Evolutionary conservation across 1,140 invertebrate genomes (phyloP).

Genomic region (Diploscapter pachys): DNA sequence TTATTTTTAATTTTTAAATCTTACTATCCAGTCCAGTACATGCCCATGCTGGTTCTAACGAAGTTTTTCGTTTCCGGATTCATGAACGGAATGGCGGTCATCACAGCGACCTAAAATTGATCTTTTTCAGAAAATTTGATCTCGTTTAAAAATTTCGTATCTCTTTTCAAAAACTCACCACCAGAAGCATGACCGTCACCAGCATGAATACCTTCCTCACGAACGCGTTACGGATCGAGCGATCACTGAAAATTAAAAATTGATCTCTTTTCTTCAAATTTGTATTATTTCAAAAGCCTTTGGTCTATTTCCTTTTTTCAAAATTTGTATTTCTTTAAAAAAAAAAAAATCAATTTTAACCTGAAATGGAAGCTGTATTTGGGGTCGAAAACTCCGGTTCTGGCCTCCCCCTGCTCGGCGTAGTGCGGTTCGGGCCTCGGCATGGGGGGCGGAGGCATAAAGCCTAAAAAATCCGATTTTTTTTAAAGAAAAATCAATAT

Average conservation of each 20-base stretch:
- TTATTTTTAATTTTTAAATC: conserved; percentile 17
- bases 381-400: background rate
- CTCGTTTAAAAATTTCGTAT: background rate
- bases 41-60: conserved; percentile 18
- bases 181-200: conserved; percentile 48
- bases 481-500: background rate
- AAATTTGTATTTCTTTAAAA: background rate
- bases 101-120: conserved; percentile 49
- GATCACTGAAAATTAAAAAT: background rate
- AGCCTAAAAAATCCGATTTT: background rate
- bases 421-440: background rate
- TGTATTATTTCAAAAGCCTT: background rate
- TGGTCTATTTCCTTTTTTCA: background rate
- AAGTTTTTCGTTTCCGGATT: conserved; percentile 35
- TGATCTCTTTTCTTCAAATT: background rate
- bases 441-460: background rate
- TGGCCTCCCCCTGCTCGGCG: background rate
- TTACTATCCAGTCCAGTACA: conserved; percentile 39
- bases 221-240: conserved; percentile 49
- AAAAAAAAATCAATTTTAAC: background rate
- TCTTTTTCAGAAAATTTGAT: conserved; percentile 38
- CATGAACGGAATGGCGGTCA: conserved; percentile 51
- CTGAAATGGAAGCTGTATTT: conserved; percentile 11
- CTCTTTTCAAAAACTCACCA: conserved; percentile 29
- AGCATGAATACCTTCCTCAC: conserved; percentile 51